Conservation (phyloP, 2,797 vertebrate genomes). For the Champsocephalus esox region DNA sequence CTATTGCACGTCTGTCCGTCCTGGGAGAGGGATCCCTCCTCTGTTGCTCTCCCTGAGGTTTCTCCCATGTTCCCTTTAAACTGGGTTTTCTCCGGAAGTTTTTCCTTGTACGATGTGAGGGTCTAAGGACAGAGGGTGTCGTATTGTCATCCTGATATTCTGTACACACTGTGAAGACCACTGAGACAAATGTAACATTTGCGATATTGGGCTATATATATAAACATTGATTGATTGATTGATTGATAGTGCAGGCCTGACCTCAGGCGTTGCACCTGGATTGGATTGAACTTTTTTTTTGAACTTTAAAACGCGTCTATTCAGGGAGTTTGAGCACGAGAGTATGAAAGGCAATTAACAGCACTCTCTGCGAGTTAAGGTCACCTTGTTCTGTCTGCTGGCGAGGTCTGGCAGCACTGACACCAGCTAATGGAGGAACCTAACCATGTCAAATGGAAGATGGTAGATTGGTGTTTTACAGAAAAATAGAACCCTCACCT, state of each 20-base stretch:
- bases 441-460: conserved; percentile 27
- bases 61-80: no score
- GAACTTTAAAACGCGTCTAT: conserved; percentile 37
- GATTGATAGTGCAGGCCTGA: conserved; percentile 40
- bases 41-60: no score
- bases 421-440: conserved; percentile 41
- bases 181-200: no score
- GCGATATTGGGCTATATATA: no score
- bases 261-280: conserved; percentile 56
- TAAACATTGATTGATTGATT: no score
- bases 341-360: conserved; percentile 73
- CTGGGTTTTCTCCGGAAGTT: no score
- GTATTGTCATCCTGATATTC: no score
- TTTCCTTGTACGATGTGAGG: no score
- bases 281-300: conserved; percentile 47
- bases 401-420: conserved; percentile 38
- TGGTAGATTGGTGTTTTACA: conserved; percentile 2
- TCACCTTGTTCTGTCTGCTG: conserved; percentile 74
- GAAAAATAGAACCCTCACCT: neutral
- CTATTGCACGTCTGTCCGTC: no score
- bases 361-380: conserved; percentile 65
- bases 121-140: no score
- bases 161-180: no score
- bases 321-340: conserved; percentile 44
- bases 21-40: no score